Conservation (phyloP, 2,888 invertebrate genomes). For the Dryobotodes eremita region DNA sequence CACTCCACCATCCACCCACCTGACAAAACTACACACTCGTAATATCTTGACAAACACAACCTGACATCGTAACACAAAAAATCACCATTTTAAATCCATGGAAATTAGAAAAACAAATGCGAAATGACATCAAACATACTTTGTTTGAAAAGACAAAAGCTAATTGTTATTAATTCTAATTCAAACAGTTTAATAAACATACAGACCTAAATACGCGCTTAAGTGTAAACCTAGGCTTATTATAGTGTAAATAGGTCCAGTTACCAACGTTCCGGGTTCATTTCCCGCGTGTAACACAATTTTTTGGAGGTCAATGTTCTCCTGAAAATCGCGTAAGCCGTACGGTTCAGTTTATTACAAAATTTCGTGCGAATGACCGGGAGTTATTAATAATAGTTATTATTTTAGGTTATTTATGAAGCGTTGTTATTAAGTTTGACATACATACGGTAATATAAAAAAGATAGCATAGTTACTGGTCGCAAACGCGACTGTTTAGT, state of each 20-base stretch:
- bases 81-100: neutral
- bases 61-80: neutral
- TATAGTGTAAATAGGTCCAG: slow-evolving; percentile 60
- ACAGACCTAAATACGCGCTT: slow-evolving; percentile 50
- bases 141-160: slow-evolving; percentile 4
- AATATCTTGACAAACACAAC: neutral
- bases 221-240: slow-evolving; percentile 57
- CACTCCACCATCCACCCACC: neutral
- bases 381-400: slow-evolving; percentile 22
- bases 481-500: neutral
- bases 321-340: slow-evolving; percentile 72
- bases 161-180: slow-evolving; percentile 27
- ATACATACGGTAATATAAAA: slow-evolving; percentile 17
- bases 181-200: slow-evolving; percentile 28
- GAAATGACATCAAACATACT: neutral
- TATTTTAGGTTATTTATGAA: slow-evolving; percentile 18
- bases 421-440: slow-evolving; percentile 19
- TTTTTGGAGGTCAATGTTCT: slow-evolving; percentile 85
- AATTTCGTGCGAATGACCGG: slow-evolving; percentile 50
- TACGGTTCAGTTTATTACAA: slow-evolving; percentile 65
- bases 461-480: neutral
- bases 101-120: slow-evolving; percentile 22
- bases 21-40: neutral
- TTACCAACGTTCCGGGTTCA: slow-evolving; percentile 84
- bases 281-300: slow-evolving; percentile 76